Conservation (phyloP, 2,888 invertebrate species). For the Drosophila anomalata region DNA sequence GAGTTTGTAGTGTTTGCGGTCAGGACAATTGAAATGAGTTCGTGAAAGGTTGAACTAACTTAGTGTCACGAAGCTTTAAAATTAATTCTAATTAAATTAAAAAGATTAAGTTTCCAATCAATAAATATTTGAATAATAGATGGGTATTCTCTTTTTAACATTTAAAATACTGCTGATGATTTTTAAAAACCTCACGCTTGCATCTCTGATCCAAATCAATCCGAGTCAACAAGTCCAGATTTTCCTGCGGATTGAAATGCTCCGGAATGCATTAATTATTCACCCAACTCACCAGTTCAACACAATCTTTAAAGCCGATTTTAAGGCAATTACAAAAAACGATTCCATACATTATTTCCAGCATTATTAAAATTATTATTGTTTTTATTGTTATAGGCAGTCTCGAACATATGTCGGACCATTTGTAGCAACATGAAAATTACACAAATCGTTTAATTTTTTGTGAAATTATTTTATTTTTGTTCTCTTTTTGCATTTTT, state of each 20-base stretch:
- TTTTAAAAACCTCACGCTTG: neutral
- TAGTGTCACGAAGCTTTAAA: neutral
- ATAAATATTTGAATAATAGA: too few species aligned
- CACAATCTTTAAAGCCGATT: slow-evolving; percentile 56
- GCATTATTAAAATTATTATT: slow-evolving; percentile 49
- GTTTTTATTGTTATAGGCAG: slow-evolving; percentile 46
- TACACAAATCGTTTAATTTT: slow-evolving; percentile 79
- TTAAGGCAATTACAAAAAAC: slow-evolving; percentile 66
- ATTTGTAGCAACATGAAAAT: slow-evolving; percentile 78
- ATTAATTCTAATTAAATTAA: neutral
- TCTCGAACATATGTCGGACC: slow-evolving; percentile 72
- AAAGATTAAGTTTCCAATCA: too few species aligned
- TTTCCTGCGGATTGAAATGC: slow-evolving; percentile 5
- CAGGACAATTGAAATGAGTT: slow-evolving; percentile 8
- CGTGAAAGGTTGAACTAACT: slow-evolving; percentile 8
- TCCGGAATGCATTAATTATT: slow-evolving; percentile 28
- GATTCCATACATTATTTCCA: slow-evolving; percentile 25
- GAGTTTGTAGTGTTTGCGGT: slow-evolving; percentile 46
- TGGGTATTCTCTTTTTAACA: too few species aligned
- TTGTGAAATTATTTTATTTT: slow-evolving; percentile 51
- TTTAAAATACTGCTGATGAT: too few species aligned
- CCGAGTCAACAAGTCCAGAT: slow-evolving; percentile 2
- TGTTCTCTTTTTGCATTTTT: slow-evolving; percentile 24
- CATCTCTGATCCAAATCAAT: neutral
- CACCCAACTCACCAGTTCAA: slow-evolving; percentile 5